These are phyloP conservation scores for Gerris buenoi DNA, from an alignment of 1,140 invertebrate genomes.

Conservation along the genomic window DNA sequence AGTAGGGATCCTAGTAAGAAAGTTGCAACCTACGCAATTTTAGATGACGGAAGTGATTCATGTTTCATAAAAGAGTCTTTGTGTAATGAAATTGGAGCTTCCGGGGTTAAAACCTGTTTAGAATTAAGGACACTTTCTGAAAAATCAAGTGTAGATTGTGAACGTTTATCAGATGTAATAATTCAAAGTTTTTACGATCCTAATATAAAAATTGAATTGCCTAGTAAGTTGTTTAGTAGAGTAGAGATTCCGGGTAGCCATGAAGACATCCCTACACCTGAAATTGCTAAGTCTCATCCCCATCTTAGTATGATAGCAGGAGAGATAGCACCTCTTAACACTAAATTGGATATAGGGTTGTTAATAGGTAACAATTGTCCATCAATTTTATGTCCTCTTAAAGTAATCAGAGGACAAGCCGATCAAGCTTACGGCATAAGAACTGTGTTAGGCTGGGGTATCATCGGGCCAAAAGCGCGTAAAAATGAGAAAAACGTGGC, in stretches of 20 bases:
- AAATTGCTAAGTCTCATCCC: conserved; percentile 5
- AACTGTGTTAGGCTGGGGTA: background rate
- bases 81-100: background rate
- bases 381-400: background rate
- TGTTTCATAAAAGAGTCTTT: background rate
- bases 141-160: background rate
- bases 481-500: too few species aligned
- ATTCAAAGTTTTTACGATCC: background rate
- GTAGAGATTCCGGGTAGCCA: conserved; percentile 28
- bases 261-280: conserved; percentile 5
- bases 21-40: background rate
- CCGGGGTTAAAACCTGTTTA: background rate
- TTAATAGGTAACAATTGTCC: background rate
- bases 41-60: background rate
- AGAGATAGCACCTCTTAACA: background rate
- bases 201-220: background rate
- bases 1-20: background rate
- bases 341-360: background rate
- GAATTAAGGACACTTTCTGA: background rate
- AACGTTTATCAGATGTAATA: background rate
- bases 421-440: background rate
- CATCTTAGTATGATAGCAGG: background rate
- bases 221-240: background rate
- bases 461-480: background rate
- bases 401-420: background rate